Base-by-base conservation (phyloP, 1,140 invertebrate species). In the Fopius arisanus region DNA sequence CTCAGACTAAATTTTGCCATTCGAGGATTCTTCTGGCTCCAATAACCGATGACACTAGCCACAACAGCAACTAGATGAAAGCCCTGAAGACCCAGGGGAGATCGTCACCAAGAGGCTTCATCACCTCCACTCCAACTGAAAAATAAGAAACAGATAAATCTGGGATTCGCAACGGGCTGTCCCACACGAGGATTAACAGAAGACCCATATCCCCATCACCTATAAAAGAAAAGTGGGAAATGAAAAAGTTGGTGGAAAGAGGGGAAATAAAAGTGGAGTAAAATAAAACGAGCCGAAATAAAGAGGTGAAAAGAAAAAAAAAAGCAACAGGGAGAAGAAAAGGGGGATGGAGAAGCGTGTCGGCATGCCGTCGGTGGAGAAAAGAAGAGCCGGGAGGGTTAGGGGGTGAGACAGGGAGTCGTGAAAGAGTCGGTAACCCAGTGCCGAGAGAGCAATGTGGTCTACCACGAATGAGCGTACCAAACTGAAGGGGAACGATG, bases 401-500 rank as follows among this genome's bases (percentile, higher is more conserved):
- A 63, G 63, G 59, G 73, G 68, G 70, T 65, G 67, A 67, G 59
- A 54, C n/a, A 23, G 71, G 28, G 72, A 73, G 69, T 54, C 65
- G 41, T 67, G 71, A 70, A 67, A 75, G 82, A 80, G 81, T 80
- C 77, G 79, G 81, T 84, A 83, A 83, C 83, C 83, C 78, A 85
- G 84, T 85, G 80, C 78, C 78, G 78, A 28, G 43, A 41, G 66
- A 70, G 43, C 81, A 79, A 80, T 81, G 80, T 83, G 83, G 83
- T 83, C 80, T 81, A 85, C 83, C 83, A 83, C 83, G 84, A 84
- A 83, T 83, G 82, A 85, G 78, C 78, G 81, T 81, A 82, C 78
- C 78, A 66, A 37, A 78, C 74, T 78, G 80, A 78, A 81, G 78
- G 78, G 80, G 81, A 78, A 79, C 80, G 29, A 37, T 37, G 51